phyloP scores from a whole-genome alignment of 2,888 invertebrate species.

The Andrena minutula region DNA sequence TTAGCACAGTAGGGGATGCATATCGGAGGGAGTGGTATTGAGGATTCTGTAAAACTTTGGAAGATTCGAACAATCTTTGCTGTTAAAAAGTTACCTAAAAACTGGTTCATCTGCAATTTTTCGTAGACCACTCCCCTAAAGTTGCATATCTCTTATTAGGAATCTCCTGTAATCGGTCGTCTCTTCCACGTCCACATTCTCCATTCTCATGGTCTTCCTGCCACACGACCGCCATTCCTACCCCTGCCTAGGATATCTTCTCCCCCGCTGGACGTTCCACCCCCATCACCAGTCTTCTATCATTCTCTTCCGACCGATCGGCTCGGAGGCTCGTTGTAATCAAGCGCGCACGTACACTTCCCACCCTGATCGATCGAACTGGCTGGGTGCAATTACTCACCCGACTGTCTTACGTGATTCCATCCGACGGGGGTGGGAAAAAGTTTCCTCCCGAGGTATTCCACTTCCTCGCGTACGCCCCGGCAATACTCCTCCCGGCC shows the following conservation, averaged over 20 bases:
- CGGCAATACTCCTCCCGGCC: not conserved
- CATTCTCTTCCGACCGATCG: slow-evolving; percentile 71
- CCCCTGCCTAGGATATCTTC: slow-evolving; percentile 34
- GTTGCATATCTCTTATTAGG: not conserved
- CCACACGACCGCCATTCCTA: slow-evolving; percentile 34
- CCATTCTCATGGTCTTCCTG: slow-evolving; percentile 23
- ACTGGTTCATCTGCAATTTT: no score
- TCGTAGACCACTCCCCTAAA: not conserved
- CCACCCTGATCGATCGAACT: slow-evolving; percentile 62
- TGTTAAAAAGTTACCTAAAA: no score
- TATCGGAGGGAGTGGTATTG: no score
- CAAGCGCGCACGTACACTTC: slow-evolving; percentile 64
- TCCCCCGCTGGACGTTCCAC: slow-evolving; percentile 47
- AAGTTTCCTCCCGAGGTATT: slow-evolving; percentile 16
- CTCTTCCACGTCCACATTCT: not conserved
- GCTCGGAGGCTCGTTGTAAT: slow-evolving; percentile 66
- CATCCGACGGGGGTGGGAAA: slow-evolving; percentile 26
- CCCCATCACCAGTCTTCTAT: slow-evolving; percentile 43
- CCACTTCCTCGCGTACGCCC: not conserved
- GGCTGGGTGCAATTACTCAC: slow-evolving; percentile 57
- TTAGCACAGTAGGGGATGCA: no score
- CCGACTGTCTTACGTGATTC: slow-evolving; percentile 58
- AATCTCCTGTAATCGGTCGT: not conserved
- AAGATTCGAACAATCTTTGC: not conserved
- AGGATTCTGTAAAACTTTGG: not conserved